These are phyloP conservation scores for Allolobophora icterica DNA, from an alignment of 2,888 invertebrate genomes.

Conservation along the genomic window DNA sequence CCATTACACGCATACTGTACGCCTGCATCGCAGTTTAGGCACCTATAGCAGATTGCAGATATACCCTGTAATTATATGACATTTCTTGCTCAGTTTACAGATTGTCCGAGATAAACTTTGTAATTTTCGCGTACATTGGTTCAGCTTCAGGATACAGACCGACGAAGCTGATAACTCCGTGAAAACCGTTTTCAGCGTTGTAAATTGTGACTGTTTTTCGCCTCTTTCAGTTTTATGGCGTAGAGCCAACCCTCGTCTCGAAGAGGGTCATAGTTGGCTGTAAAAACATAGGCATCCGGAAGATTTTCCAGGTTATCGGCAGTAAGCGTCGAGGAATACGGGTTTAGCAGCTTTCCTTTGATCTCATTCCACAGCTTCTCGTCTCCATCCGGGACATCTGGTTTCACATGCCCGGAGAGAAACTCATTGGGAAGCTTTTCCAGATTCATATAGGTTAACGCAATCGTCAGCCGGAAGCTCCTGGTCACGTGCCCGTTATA, in stretches of 20 bases:
- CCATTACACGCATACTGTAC: no score
- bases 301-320: slow-evolving; percentile 25
- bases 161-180: slow-evolving; percentile 4
- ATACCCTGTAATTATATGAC: no score
- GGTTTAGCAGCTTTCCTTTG: slow-evolving; percentile 24
- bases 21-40: no score
- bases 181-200: slow-evolving; percentile 22
- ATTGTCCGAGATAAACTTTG: background rate
- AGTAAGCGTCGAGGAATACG: slow-evolving; percentile 22
- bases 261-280: slow-evolving; percentile 31
- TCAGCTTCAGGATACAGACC: background rate
- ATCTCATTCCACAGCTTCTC: slow-evolving; percentile 29
- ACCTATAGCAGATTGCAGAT: no score
- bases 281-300: slow-evolving; percentile 29
- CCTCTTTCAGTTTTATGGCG: slow-evolving; percentile 28
- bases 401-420: no score
- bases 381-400: background rate
- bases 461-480: background rate
- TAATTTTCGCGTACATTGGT: background rate
- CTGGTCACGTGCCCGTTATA: background rate
- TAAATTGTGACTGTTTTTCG: slow-evolving; percentile 14
- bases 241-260: slow-evolving; percentile 35
- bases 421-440: slow-evolving; percentile 18
- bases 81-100: background rate
- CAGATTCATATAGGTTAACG: background rate